These are phyloP conservation scores for Hyaena hyaena DNA, from an alignment of 2,113 vertebrate genomes.

Conservation along the genomic window DNA sequence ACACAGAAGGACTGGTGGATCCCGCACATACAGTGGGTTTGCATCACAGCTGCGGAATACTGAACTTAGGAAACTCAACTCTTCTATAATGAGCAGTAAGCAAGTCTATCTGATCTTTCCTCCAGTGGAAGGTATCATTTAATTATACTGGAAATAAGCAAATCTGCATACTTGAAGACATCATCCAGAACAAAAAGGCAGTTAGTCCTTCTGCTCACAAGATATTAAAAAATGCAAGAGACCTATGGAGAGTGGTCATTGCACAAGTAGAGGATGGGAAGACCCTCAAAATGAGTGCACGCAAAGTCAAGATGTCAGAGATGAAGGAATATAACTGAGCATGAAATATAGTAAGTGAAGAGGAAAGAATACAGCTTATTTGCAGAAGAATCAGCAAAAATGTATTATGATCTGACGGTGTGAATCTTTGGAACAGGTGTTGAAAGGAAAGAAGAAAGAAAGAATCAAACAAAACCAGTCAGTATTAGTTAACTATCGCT, in stretches of 20 bases:
- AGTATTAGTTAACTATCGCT: not conserved
- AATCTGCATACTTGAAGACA: constrained; percentile 13
- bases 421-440: not conserved
- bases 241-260: not conserved
- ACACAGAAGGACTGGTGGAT: not conserved
- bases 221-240: constrained; percentile 15
- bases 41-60: not conserved
- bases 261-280: not conserved
- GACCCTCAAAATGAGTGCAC: not conserved
- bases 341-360: not conserved
- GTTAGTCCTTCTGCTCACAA: not conserved
- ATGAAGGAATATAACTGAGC: not conserved
- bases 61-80: not conserved
- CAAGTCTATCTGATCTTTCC: not conserved
- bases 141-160: not conserved
- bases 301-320: not conserved
- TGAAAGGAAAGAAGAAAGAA: not conserved
- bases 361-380: not conserved
- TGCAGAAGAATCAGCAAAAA: constrained; percentile 44
- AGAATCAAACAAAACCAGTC: not conserved
- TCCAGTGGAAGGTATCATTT: not conserved
- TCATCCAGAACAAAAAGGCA: not conserved
- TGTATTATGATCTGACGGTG: not conserved
- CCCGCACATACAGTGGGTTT: not conserved
- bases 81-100: not conserved